Conservation (phyloP, 2,797 vertebrate genomes). For the Oryzias dopingdopingensis region DNA sequence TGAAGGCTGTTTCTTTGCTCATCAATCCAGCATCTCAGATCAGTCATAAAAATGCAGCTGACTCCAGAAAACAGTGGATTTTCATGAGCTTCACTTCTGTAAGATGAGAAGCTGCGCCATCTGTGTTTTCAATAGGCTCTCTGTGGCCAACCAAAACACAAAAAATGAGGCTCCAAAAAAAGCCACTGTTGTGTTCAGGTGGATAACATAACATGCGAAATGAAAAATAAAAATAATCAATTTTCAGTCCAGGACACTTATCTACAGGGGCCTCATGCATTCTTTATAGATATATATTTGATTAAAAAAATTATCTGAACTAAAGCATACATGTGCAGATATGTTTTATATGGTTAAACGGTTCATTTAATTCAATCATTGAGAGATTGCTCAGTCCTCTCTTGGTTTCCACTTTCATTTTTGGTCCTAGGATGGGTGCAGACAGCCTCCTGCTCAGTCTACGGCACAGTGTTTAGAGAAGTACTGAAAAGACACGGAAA, state of each 20-base stretch:
- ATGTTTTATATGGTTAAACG: no score
- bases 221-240: not conserved
- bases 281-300: no score
- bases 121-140: constrained; percentile 3
- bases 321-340: no score
- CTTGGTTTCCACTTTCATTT: no score
- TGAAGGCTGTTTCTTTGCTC: not conserved
- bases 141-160: not conserved
- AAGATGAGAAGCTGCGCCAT: constrained; percentile 3
- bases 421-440: no score
- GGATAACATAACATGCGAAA: not conserved
- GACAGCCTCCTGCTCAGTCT: no score
- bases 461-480: no score
- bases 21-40: constrained; percentile 1
- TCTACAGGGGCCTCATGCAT: no score
- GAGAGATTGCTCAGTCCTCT: no score
- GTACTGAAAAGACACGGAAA: no score
- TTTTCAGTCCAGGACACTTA: not conserved
- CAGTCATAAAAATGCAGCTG: not conserved
- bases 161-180: not conserved
- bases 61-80: not conserved
- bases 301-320: no score
- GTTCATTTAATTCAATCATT: no score
- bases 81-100: not conserved
- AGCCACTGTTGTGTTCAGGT: not conserved